These are phyloP conservation scores for Strigamia transsilvanica DNA, from an alignment of 2,888 invertebrate genomes.

Conservation along the genomic window DNA sequence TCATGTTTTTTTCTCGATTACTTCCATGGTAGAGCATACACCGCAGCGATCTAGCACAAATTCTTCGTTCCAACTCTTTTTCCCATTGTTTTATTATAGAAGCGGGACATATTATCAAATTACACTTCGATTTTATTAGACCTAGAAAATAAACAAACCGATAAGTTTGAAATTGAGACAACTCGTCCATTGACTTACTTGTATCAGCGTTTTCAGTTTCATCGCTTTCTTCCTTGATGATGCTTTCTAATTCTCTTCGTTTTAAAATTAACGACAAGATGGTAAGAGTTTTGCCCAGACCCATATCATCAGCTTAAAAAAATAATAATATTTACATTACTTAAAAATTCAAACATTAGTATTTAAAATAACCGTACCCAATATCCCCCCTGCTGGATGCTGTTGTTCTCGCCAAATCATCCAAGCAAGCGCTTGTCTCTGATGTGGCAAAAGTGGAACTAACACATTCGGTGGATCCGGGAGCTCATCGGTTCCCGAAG, in stretches of 20 bases:
- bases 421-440: slow-evolving; percentile 87
- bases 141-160: slow-evolving; percentile 52
- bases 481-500: slow-evolving; percentile 70
- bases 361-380: slow-evolving; percentile 69
- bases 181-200: neutral
- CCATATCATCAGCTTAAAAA: slow-evolving; percentile 77
- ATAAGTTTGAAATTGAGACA: neutral
- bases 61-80: slow-evolving; percentile 75
- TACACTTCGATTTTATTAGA: slow-evolving; percentile 68
- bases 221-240: slow-evolving; percentile 57
- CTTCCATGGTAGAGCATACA: slow-evolving; percentile 83
- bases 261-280: slow-evolving; percentile 79
- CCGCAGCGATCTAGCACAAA: slow-evolving; percentile 70
- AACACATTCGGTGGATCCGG: slow-evolving; percentile 69
- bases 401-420: slow-evolving; percentile 88
- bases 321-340: slow-evolving; percentile 17
- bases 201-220: slow-evolving; percentile 54
- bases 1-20: slow-evolving; percentile 70
- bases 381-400: slow-evolving; percentile 82
- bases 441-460: slow-evolving; percentile 80
- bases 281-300: slow-evolving; percentile 82
- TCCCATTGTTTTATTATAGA: slow-evolving; percentile 92
- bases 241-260: slow-evolving; percentile 5
- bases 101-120: slow-evolving; percentile 91
- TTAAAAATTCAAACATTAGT: neutral